Evolutionary conservation across 2,113 vertebrate species (phyloP).

Genomic region (Sinosuthora webbiana): DNA sequence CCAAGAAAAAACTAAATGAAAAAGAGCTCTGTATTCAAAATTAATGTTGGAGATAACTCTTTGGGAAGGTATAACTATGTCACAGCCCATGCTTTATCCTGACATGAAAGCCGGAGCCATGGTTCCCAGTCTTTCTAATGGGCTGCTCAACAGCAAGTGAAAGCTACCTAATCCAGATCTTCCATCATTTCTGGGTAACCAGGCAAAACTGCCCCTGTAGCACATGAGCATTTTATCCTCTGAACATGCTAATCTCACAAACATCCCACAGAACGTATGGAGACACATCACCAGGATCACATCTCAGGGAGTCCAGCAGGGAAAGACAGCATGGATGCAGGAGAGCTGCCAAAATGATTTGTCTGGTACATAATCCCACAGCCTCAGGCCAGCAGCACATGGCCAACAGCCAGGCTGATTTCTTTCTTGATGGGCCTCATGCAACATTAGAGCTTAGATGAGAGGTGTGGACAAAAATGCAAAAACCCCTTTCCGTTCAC

Average conservation of each 20-base stretch:
- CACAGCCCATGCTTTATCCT: neutral
- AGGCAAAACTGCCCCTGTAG: neutral
- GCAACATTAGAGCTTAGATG: neutral
- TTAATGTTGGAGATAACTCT: neutral
- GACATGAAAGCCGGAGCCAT: neutral
- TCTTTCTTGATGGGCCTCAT: neutral
- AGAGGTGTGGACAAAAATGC: neutral
- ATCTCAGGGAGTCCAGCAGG: neutral
- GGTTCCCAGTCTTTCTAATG: neutral
- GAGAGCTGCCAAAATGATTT: neutral
- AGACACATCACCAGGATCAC: neutral
- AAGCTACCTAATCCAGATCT: neutral
- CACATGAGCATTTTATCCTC: neutral
- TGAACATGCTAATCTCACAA: neutral
- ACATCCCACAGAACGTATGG: too few relatives aligned
- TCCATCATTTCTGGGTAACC: neutral
- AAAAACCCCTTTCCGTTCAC: neutral
- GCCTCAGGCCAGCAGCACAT: neutral
- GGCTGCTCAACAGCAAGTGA: neutral
- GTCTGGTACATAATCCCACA: neutral
- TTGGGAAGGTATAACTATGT: neutral
- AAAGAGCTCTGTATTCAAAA: neutral
- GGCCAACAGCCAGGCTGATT: neutral
- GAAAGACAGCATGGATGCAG: neutral
- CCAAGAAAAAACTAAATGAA: neutral